Evolutionary conservation across 2,797 vertebrate species (phyloP).

Genomic region (Acanthurus leucopareius): DNA sequence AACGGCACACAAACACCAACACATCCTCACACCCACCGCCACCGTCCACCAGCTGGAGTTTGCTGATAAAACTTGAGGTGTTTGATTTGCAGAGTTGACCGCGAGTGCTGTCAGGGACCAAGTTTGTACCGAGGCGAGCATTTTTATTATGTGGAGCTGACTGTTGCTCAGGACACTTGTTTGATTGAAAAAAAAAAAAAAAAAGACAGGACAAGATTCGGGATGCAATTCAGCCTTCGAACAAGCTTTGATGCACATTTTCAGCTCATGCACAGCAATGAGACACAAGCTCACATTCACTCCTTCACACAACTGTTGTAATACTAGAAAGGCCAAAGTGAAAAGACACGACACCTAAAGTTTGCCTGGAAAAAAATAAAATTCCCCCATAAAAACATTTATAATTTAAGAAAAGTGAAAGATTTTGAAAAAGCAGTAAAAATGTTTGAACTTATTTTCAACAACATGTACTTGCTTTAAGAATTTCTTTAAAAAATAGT

Average conservation of each 20-base stretch:
- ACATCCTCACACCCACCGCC: slow-evolving; percentile 35
- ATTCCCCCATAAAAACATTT: no score
- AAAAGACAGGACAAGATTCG: background rate
- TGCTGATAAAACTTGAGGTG: slow-evolving; percentile 49
- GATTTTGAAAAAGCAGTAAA: background rate
- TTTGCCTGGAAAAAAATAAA: background rate
- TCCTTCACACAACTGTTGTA: slow-evolving; percentile 7
- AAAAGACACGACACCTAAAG: background rate
- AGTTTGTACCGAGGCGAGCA: slow-evolving; percentile 24
- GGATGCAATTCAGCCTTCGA: slow-evolving; percentile 38
- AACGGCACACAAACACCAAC: slow-evolving; percentile 61
- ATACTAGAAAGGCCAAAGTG: slow-evolving; percentile 54
- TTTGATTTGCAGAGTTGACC: slow-evolving; percentile 48
- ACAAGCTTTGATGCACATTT: slow-evolving; percentile 32
- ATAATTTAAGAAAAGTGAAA: background rate
- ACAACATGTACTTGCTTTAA: background rate
- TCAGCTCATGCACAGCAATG: slow-evolving; percentile 53
- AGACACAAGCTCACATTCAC: slow-evolving; percentile 21
- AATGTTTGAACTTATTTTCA: background rate
- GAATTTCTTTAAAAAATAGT: background rate
- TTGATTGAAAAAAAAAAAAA: slow-evolving; percentile 20
- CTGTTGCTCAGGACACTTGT: slow-evolving; percentile 28
- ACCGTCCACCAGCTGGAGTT: slow-evolving; percentile 60
- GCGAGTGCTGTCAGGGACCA: background rate
- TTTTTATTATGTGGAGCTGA: slow-evolving; percentile 45